Base-by-base conservation (phyloP, 2,797 vertebrate genomes). In the Danio albolineatus region DNA sequence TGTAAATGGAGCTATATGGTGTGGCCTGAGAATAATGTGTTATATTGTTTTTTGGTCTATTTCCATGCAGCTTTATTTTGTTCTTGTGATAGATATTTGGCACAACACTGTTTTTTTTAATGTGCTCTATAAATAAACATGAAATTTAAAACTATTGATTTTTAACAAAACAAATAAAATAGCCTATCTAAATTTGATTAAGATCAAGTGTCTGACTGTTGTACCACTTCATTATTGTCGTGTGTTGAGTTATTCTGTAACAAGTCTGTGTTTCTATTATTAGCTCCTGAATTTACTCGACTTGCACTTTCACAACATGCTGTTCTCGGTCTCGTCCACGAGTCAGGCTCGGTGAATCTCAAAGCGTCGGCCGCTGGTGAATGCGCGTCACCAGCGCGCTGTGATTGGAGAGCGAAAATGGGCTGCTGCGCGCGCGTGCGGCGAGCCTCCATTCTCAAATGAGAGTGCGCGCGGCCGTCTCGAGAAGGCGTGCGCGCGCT, bases 361-460 rank as follows among this genome's bases (percentile, higher is more conserved):
- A 21, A 46, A 38, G 56, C 17, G 14, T 41, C 73, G 70, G 73
- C 61, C 77, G 75, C 44, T 85, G 74, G 62, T 86, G 65, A 44
- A 87, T 82, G 86, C 83, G 46, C 89, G 87, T 90, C 90, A 91
- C 82, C 80, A 78, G 83, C 84, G 85, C 72, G 80, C 89, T 88
- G 82, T 83, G 88, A 91, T 87, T 90, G 89, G 90, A 84, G 83
- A 84, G 82, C 80, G 85, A 64, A 69, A 70, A 75, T 57, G 80
- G 82, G 86, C 83, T 80, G 77, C 21, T 88, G 88, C 81, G 90
- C 87, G 89, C 89, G 89, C 91, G 90, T 60, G 84, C 87, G 79
- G 79, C 48, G 89, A 93, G 91, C 89, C 89, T 90, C 91, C 94
- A 94, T 95, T 95, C 93, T 94, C 82, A 95, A 94, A 94, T 91